Percentiles rank a stretch among this genome's conserved stretches.
phyloP scores from a whole-genome alignment of 2,888 invertebrate species.

The Leptopilina myrica region DNA sequence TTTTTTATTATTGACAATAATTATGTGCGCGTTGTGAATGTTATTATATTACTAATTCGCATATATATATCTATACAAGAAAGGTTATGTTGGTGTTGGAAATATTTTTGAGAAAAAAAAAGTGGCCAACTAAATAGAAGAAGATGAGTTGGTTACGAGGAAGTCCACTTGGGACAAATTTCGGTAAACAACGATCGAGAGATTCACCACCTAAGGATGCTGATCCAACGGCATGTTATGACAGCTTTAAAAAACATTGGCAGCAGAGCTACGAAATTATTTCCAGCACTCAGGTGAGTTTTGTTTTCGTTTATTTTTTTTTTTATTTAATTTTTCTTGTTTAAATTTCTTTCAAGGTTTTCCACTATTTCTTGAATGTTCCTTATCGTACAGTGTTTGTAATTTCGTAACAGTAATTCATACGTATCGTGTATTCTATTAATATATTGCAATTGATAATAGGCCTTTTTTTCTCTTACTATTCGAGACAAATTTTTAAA shows the following conservation, averaged over 20 bases:
- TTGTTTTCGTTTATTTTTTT: slow-evolving; percentile 42
- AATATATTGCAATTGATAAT: too few relatives aligned
- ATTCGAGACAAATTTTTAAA: too few relatives aligned
- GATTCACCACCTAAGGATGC: slow-evolving; percentile 84
- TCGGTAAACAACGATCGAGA: slow-evolving; percentile 81
- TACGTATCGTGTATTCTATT: too few relatives aligned
- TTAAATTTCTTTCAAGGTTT: too few relatives aligned
- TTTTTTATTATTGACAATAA: too few relatives aligned
- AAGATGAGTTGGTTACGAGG: slow-evolving; percentile 85
- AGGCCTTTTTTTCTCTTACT: too few relatives aligned
- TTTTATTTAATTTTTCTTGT: not conserved
- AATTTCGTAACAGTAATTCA: too few relatives aligned
- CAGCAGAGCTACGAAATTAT: slow-evolving; percentile 93
- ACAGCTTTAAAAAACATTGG: slow-evolving; percentile 96
- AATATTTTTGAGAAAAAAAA: slow-evolving; percentile 2
- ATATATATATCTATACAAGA: not conserved
- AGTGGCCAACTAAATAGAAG: slow-evolving; percentile 42
- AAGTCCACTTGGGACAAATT: slow-evolving; percentile 80
- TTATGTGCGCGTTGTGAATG: too few relatives aligned
- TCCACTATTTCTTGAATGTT: not conserved
- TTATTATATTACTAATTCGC: too few relatives aligned
- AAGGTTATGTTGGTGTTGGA: slow-evolving; percentile 17
- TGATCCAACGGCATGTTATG: slow-evolving; percentile 93
- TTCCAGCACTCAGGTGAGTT: slow-evolving; percentile 82
- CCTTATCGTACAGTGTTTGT: slow-evolving; percentile 7